Conservation (phyloP, 2,888 invertebrate species). For the Xylophagus ater region DNA sequence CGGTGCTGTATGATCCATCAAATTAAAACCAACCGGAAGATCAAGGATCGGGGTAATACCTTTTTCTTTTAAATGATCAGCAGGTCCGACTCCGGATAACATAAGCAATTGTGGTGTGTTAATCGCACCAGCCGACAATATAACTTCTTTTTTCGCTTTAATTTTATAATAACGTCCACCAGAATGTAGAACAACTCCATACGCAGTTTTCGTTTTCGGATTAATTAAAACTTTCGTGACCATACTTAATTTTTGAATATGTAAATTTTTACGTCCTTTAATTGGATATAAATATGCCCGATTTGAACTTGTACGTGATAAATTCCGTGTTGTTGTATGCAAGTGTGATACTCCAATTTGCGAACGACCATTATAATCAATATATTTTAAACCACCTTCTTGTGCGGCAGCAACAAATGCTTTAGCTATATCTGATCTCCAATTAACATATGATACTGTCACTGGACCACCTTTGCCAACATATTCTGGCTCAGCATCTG, state of each 20-base stretch:
- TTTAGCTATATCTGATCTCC: constrained; percentile 18
- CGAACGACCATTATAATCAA: constrained; percentile 22
- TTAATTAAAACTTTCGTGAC: constrained; percentile 54
- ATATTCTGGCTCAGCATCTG: constrained; percentile 26
- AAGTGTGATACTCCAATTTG: constrained; percentile 46
- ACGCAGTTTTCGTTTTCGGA: constrained; percentile 45
- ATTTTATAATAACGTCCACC: constrained; percentile 45
- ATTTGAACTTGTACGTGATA: constrained; percentile 55
- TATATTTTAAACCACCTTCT: constrained; percentile 18
- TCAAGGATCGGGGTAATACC: constrained; percentile 46
- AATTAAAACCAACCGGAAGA: constrained; percentile 53
- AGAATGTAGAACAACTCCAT: constrained; percentile 53
- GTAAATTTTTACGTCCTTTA: constrained; percentile 47
- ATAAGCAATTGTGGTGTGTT: constrained; percentile 68
- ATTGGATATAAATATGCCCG: constrained; percentile 54
- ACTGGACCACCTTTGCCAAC: constrained; percentile 22
- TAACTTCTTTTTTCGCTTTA: constrained; percentile 56
- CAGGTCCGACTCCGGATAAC: constrained; percentile 66
- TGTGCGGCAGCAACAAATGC: constrained; percentile 21
- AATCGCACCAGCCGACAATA: constrained; percentile 64
- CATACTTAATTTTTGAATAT: constrained; percentile 46
- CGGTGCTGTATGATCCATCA: constrained; percentile 57
- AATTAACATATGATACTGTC: constrained; percentile 21
- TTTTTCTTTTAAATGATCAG: constrained; percentile 44
- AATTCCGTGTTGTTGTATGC: constrained; percentile 53